Percentiles rank a stretch among this genome's conserved stretches.
Evolutionary conservation across 2,888 invertebrate genomes (phyloP).

Genomic region (Gandaritis pyraliata): DNA sequence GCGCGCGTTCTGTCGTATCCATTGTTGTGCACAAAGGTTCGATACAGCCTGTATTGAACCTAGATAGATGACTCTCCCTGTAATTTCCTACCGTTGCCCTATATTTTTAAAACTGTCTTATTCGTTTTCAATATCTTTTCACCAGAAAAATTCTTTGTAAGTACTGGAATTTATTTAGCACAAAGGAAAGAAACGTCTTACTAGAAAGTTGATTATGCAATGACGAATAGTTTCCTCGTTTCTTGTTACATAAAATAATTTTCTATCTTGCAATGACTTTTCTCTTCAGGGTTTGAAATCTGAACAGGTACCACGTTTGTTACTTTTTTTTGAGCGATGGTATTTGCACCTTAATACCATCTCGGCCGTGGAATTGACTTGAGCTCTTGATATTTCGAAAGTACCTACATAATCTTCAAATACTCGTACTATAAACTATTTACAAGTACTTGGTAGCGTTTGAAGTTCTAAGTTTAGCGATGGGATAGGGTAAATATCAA

Average conservation of each 20-base stretch:
- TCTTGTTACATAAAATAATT: conserved; percentile 2
- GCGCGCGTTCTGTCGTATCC: conserved; percentile 34
- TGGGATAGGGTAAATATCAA: no score
- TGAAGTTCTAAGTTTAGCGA: no score
- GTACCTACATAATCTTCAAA: no score
- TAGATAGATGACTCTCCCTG: conserved; percentile 40
- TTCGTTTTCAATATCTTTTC: conserved; percentile 25
- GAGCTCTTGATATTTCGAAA: no score
- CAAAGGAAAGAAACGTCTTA: conserved; percentile 24
- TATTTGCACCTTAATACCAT: no score
- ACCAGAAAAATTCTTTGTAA: conserved; percentile 24
- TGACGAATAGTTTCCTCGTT: conserved; percentile 11
- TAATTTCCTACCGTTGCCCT: conserved; percentile 34
- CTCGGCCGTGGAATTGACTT: no score
- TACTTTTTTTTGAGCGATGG: no score
- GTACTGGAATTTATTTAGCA: conserved; percentile 20
- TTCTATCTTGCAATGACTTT: background rate
- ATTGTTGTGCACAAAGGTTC: conserved; percentile 47
- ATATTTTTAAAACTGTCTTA: conserved; percentile 28
- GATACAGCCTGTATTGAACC: conserved; percentile 47
- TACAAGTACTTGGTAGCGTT: no score
- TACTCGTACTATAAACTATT: no score
- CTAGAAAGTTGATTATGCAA: conserved; percentile 1
- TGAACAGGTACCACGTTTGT: no score
- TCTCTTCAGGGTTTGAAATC: background rate